Evolutionary conservation across 2,888 invertebrate genomes (phyloP), one percentile per base, ranked within the genome.

Genomic region (Eupithecia exiguata): DNA sequence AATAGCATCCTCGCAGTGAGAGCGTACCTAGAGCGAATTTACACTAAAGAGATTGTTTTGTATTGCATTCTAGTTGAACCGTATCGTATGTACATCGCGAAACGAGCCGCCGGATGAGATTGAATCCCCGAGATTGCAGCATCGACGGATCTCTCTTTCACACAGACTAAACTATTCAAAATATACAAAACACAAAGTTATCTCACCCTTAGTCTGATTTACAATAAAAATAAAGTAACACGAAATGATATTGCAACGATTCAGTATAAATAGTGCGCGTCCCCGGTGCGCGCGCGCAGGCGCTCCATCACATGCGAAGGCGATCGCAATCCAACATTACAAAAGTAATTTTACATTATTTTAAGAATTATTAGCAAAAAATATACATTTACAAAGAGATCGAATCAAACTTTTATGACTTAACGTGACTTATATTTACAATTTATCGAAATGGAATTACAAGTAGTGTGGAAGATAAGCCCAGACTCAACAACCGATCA

Each of bases 311-410:
- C 85, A 85, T 81, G 84, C 83, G 79, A 81, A 84, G 84, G 85
- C 84, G 78, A 82, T 83, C 81, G 86, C 83, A 80, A 84, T 82
- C 70, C 79, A 84, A 81, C 63, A 79, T 80, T 79, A 79, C 78
- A 80, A 84, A 82, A 84, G 83, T 78, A 77, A 78, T 79, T 77
- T 78, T 83, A 83, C 81, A 80, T 82, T 82, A 78, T 80, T 79
- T 87, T 85, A 84, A 87, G 86, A 87, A 85, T 87, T 87, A 87
- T 90, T 92, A 92, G 92, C 92, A 92, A 93, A 82, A 92, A 91
- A 92, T 92, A 93, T 93, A 94, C 93, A 94, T 93, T 93, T 93
- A 94, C 93, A 93, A 87, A 92, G 94, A 94, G 94, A 94, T 94
- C 94, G 94, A 94, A 94, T 93, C 91, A 91, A 93, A 91, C 88